A percentile compares a stretch with the other conserved stretches of the same genome.
Conservation (phyloP, 2,797 vertebrate species). For the Lagorchestes hirsutus region DNA sequence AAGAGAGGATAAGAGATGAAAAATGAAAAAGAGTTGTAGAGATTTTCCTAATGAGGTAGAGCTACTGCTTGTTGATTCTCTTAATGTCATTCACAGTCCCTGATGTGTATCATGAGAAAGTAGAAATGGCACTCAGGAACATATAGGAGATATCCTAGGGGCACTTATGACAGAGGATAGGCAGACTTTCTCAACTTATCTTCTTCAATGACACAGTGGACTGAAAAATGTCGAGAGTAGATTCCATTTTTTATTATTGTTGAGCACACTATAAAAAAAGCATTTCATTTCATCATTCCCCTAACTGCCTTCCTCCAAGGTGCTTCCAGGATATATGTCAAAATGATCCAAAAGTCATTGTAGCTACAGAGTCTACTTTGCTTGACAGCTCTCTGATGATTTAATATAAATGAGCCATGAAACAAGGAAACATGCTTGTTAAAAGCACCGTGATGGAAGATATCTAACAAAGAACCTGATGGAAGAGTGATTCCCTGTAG, state of each 20-base stretch:
- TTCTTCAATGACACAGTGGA: neutral
- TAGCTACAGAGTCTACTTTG: neutral
- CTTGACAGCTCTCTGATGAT: neutral
- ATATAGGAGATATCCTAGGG: neutral
- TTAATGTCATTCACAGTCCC: neutral
- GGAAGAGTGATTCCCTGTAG: neutral
- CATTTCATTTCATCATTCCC: neutral
- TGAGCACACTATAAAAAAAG: neutral
- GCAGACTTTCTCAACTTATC: neutral
- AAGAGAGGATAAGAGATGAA: neutral
- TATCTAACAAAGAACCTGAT: neutral
- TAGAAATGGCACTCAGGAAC: neutral
- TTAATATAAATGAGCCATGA: neutral
- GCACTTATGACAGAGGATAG: neutral
- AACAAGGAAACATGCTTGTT: neutral
- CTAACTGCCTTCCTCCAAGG: neutral
- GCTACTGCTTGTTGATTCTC: neutral
- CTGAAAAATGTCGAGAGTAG: neutral
- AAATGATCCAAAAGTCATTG: neutral
- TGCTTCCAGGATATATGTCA: neutral
- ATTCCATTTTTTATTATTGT: neutral
- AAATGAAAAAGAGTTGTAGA: neutral
- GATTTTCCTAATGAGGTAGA: neutral
- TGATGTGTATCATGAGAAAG: neutral
- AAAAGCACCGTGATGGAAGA: neutral